Percentiles rank a stretch among this genome's conserved stretches.
Evolutionary conservation across 2,797 vertebrate species (phyloP).

Genomic region (Ispidina lecontei): DNA sequence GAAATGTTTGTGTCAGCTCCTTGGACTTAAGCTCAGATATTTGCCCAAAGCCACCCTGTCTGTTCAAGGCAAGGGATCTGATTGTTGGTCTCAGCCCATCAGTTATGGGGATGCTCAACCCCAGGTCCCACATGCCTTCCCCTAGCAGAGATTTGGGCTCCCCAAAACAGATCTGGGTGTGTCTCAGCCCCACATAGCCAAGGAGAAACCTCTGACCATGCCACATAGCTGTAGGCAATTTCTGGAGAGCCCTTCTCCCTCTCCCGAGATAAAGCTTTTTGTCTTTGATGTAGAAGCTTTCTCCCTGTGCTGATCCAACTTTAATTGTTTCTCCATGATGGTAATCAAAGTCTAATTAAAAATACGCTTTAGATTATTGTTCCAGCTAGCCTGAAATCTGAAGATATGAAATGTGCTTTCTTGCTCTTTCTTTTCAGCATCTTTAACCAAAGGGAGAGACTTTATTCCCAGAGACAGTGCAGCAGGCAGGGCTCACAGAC

Average conservation of each 20-base stretch:
- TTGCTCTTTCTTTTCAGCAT: neutral
- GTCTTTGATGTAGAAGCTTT: conserved; percentile 24
- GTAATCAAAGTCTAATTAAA: conserved; percentile 64
- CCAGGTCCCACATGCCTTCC: neutral
- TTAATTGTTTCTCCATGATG: conserved; percentile 26
- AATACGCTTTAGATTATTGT: neutral
- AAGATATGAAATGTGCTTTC: conserved; percentile 7
- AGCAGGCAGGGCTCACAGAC: conserved; percentile 2
- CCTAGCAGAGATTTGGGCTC: neutral
- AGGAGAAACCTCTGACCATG: neutral
- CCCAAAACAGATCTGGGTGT: neutral
- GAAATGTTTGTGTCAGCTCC: neutral
- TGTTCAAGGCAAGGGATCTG: neutral
- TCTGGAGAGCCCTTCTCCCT: neutral
- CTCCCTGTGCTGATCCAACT: neutral
- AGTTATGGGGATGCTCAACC: neutral
- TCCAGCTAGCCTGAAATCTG: neutral
- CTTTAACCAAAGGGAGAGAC: neutral
- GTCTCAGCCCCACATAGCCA: neutral
- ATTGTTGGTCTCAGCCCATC: neutral
- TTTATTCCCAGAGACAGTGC: conserved; percentile 2
- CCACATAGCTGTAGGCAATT: fast-evolving
- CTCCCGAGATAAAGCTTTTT: neutral
- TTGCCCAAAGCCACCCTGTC: neutral
- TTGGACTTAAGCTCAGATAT: neutral